Evolutionary conservation across 2,797 vertebrate genomes (phyloP), one percentile per base, ranked within the genome.

Genomic region (Salmo trutta): DNA sequence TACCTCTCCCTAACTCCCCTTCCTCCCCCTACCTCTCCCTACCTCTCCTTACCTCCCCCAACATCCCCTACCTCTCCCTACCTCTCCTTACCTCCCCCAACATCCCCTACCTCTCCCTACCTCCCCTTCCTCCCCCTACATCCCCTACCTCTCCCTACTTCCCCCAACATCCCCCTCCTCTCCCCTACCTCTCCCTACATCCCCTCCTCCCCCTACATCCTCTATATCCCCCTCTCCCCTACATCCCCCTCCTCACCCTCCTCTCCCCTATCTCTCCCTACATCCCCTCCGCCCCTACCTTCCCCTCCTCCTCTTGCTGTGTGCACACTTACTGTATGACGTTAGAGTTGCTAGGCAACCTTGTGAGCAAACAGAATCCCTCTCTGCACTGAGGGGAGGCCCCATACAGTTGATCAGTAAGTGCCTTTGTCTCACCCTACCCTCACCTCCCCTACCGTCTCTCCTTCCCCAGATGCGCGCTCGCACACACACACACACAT

Each of bases 301-400:
- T 68, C 78, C 79, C 77, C 78, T 84, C 73, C n/a, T 83, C 79
- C 81, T 79, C 86, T 88, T 85, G 80, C 84, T 80, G 41, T 79
- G 84, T 85, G 75, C 91, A 82, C 21, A 24, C 59, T 21, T 62
- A 21, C 77, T 67, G 5, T 41, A 47, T 93, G 92, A 93, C 87
- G 89, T 94, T 91, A 93, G 47, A 65, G 93, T 95, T 94, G 89
- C 93, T 75, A 69, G 82, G 93, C 91, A 93, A 95, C 92, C 82
- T 74, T 3, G 4, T 31, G 88, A 93, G 92, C 90, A 92, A 92
- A 95, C 94, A 94, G 94, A 95, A 90, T 94, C 92, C 92, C 93
- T 92, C 89, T 92, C 86, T 77, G 80, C 85, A 73, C 81, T 68
- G 88, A 86, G 87, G 91, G 93, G 90, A 90, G 91, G 87, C 89